phyloP scores from a whole-genome alignment of 2,113 vertebrate species.

The Loxodonta africana region DNA sequence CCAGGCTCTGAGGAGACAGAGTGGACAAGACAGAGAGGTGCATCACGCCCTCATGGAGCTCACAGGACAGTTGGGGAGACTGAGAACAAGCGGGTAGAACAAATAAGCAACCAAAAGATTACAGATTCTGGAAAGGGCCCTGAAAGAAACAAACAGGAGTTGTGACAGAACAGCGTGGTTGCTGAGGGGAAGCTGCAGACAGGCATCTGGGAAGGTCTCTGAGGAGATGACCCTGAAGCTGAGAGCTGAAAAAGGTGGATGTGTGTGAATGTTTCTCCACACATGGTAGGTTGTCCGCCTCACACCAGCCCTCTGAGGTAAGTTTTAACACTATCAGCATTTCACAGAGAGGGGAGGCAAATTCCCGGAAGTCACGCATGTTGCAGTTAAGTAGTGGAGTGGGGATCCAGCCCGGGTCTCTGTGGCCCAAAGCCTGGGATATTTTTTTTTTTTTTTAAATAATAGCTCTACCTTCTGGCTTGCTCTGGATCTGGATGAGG shows the following conservation, averaged over 20 bases:
- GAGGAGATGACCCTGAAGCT: too few relatives aligned
- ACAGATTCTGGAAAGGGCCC: neutral
- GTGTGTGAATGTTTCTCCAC: rapidly evolving
- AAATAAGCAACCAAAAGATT: neutral
- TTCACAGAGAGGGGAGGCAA: neutral
- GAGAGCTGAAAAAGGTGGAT: neutral
- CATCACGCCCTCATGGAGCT: rapidly evolving
- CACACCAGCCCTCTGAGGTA: neutral
- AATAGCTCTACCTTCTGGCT: neutral
- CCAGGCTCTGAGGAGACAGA: neutral
- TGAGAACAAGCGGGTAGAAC: neutral
- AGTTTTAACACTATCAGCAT: neutral
- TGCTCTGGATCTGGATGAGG: neutral
- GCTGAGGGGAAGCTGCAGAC: neutral
- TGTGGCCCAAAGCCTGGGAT: neutral
- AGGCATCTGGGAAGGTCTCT: neutral
- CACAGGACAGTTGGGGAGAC: rapidly evolving
- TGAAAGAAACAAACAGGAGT: neutral
- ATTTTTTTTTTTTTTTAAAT: too few relatives aligned
- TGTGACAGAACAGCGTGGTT: neutral
- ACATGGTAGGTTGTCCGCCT: too few relatives aligned
- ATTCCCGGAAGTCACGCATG: neutral
- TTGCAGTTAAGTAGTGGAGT: rapidly evolving
- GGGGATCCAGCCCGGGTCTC: neutral
- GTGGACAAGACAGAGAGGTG: too few relatives aligned